These are phyloP conservation scores for Seriola aureovittata DNA, from an alignment of 2,113 vertebrate genomes.

Conservation along the genomic window DNA sequence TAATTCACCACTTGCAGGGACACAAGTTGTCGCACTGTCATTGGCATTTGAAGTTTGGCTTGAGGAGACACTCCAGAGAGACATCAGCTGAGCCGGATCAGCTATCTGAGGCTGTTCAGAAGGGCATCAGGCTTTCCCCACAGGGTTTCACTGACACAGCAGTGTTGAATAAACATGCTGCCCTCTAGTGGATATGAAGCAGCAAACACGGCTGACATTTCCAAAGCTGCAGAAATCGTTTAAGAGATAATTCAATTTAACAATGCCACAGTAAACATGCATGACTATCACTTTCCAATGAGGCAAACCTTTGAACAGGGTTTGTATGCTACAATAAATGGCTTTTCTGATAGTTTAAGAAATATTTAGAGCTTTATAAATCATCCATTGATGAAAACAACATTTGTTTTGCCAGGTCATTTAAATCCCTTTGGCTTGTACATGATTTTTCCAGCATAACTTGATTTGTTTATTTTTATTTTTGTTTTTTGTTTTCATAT, in stretches of 20 bases:
- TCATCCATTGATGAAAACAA: background rate
- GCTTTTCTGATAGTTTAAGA: background rate
- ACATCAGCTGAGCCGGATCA: slow-evolving; percentile 54
- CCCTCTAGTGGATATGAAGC: slow-evolving; percentile 63
- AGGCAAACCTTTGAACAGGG: background rate
- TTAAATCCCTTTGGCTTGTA: background rate
- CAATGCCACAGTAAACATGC: background rate
- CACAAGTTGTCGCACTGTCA: background rate
- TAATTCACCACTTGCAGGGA: background rate
- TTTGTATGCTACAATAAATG: background rate
- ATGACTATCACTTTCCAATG: background rate
- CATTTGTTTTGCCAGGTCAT: background rate
- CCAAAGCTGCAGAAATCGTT: background rate
- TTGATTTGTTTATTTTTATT: background rate
- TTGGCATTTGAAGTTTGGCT: slow-evolving; percentile 38
- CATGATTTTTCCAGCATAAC: background rate
- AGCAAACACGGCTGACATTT: slow-evolving; percentile 33
- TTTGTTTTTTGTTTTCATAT: background rate
- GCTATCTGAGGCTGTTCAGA: slow-evolving; percentile 34
- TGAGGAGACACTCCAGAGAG: slow-evolving; percentile 33
- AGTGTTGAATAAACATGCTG: slow-evolving; percentile 46
- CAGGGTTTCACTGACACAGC: background rate
- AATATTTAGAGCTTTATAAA: background rate
- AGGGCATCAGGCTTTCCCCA: slow-evolving; percentile 14
- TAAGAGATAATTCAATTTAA: background rate